These are phyloP conservation scores for Agonopterix heracliana DNA, from an alignment of 2,888 invertebrate genomes.

Conservation along the genomic window DNA sequence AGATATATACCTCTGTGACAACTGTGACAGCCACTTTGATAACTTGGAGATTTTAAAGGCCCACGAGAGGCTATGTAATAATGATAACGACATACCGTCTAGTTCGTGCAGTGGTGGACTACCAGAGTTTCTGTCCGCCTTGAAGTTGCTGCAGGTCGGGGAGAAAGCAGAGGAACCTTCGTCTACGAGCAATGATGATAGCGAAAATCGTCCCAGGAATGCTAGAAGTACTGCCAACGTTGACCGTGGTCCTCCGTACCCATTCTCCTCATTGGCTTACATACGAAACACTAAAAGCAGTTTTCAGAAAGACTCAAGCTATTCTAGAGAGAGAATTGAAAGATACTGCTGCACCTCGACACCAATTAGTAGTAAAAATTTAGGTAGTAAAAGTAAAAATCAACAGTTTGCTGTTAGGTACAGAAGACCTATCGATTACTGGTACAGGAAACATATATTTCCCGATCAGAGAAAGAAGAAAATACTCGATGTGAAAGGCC, in stretches of 20 bases:
- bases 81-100: slow-evolving; percentile 32
- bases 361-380: slow-evolving; percentile 44
- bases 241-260: slow-evolving; percentile 63
- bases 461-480: slow-evolving; percentile 60
- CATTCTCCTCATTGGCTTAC: slow-evolving; percentile 69
- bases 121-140: slow-evolving; percentile 55
- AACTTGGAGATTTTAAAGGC: slow-evolving; percentile 51
- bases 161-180: slow-evolving; percentile 20
- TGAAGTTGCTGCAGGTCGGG: slow-evolving; percentile 45
- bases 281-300: slow-evolving; percentile 50
- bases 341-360: slow-evolving; percentile 56
- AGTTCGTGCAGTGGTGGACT: slow-evolving; percentile 42
- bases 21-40: slow-evolving; percentile 84
- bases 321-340: slow-evolving; percentile 58
- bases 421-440: slow-evolving; percentile 63
- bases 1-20: slow-evolving; percentile 85
- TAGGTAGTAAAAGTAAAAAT: slow-evolving; percentile 53
- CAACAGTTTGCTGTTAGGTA: slow-evolving; percentile 60
- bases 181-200: slow-evolving; percentile 21
- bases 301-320: slow-evolving; percentile 44
- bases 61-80: slow-evolving; percentile 68
- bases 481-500: slow-evolving; percentile 59
- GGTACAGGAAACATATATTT: slow-evolving; percentile 59
- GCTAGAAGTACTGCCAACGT: slow-evolving; percentile 46
- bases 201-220: slow-evolving; percentile 42